Conservation (phyloP, 2,113 vertebrate genomes). For the Misgurnus mizolepis region DNA sequence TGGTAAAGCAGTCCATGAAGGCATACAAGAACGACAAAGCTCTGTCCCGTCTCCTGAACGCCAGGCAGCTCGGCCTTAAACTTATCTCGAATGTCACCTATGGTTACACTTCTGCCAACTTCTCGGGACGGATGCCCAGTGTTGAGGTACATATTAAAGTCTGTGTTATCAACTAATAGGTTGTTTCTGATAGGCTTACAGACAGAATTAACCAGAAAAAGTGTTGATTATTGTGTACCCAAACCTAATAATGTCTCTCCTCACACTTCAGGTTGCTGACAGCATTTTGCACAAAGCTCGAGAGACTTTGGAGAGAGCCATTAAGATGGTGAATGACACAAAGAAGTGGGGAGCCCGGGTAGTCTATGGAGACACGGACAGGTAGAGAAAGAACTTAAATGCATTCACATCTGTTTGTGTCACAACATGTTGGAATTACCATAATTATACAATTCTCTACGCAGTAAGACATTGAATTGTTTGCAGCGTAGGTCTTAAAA, state of each 20-base stretch:
- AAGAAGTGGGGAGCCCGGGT: constrained; percentile 96
- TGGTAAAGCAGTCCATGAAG: constrained; percentile 97
- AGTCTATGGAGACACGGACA: constrained; percentile 98
- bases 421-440: too few relatives aligned
- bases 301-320: constrained; percentile 95
- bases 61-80: constrained; percentile 95
- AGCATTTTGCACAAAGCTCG: constrained; percentile 98
- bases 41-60: constrained; percentile 87
- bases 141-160: constrained; percentile 79
- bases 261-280: constrained; percentile 83
- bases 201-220: too few relatives aligned
- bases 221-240: too few relatives aligned
- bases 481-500: too few relatives aligned
- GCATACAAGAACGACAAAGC: constrained; percentile 86
- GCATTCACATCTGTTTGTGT: too few relatives aligned
- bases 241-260: not conserved
- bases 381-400: constrained; percentile 65
- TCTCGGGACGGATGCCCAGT: constrained; percentile 95
- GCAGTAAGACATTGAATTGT: too few relatives aligned
- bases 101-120: constrained; percentile 92
- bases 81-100: constrained; percentile 96
- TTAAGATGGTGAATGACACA: constrained; percentile 95
- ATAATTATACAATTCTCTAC: too few relatives aligned
- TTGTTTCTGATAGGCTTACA: too few relatives aligned
- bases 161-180: too few relatives aligned